phyloP scores from a whole-genome alignment of 2,113 vertebrate genomes.

The Aldabrachelys gigantea region DNA sequence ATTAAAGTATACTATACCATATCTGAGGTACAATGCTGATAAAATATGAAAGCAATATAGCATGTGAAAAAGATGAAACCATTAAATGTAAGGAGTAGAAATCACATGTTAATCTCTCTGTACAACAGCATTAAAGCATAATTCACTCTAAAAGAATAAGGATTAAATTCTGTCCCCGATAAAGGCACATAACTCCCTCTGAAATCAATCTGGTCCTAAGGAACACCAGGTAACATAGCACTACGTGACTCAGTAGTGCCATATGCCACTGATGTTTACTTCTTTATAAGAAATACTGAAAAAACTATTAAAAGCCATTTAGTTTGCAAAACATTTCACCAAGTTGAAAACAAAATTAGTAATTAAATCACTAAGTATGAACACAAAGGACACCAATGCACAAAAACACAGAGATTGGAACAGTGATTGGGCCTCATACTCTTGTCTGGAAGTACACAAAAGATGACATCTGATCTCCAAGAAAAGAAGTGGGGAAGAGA shows the following conservation, averaged over 20 bases:
- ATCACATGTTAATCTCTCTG: background rate
- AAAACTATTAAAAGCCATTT: background rate
- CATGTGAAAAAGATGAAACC: background rate
- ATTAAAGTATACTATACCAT: background rate
- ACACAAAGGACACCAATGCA: background rate
- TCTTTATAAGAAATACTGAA: conserved; percentile 2
- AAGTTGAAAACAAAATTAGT: background rate
- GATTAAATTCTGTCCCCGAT: background rate
- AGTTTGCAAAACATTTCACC: background rate
- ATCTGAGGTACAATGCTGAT: background rate
- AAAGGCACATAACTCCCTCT: background rate
- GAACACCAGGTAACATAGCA: background rate
- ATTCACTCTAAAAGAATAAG: conserved; percentile 10
- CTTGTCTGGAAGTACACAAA: background rate
- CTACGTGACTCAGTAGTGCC: background rate
- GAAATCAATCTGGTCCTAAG: background rate
- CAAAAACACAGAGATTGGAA: background rate
- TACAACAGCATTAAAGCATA: background rate
- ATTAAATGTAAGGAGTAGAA: background rate
- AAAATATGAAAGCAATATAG: background rate
- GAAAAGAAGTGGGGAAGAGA: background rate
- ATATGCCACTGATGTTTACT: background rate
- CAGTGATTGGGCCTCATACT: background rate
- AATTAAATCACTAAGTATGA: conserved; percentile 9
- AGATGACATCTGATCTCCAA: background rate